Conservation (phyloP, 2,888 invertebrate species). For the Drosophila putrida region DNA sequence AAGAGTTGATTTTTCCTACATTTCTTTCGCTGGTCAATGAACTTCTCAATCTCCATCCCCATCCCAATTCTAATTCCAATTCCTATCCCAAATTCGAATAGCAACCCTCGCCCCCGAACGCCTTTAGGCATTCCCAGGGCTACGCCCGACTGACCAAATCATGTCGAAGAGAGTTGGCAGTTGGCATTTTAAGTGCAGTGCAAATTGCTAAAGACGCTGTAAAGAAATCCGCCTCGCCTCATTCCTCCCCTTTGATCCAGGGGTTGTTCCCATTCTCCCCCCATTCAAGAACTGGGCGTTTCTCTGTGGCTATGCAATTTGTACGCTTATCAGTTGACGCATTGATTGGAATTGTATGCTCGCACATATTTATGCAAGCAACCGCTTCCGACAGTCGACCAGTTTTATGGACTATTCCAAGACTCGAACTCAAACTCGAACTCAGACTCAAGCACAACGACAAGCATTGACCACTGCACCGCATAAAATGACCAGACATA, state of each 20-base stretch:
- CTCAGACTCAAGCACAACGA: slow-evolving; percentile 25
- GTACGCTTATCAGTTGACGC: slow-evolving; percentile 73
- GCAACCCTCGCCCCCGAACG: slow-evolving; percentile 27
- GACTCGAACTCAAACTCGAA: neutral
- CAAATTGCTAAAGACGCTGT: slow-evolving; percentile 62
- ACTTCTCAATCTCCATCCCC: slow-evolving; percentile 29
- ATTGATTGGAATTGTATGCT: slow-evolving; percentile 69
- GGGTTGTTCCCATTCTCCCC: slow-evolving; percentile 26
- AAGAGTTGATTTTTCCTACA: slow-evolving; percentile 56
- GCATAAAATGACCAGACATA: slow-evolving; percentile 47
- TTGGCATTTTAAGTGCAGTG: slow-evolving; percentile 75
- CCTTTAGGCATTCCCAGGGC: slow-evolving; percentile 31
- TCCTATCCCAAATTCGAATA: slow-evolving; percentile 22
- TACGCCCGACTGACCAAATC: slow-evolving; percentile 63
- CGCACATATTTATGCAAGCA: slow-evolving; percentile 56
- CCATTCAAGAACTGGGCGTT: slow-evolving; percentile 39
- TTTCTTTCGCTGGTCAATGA: slow-evolving; percentile 68
- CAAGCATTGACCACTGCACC: slow-evolving; percentile 29
- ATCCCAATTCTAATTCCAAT: slow-evolving; percentile 3
- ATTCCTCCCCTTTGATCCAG: neutral
- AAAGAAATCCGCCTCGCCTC: slow-evolving; percentile 2
- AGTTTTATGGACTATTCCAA: slow-evolving; percentile 35
- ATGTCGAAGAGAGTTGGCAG: slow-evolving; percentile 52
- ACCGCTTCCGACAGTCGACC: slow-evolving; percentile 55
- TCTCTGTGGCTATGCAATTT: slow-evolving; percentile 64